Conservation (phyloP, 2,888 invertebrate species). For the Sepiola atlantica region DNA sequence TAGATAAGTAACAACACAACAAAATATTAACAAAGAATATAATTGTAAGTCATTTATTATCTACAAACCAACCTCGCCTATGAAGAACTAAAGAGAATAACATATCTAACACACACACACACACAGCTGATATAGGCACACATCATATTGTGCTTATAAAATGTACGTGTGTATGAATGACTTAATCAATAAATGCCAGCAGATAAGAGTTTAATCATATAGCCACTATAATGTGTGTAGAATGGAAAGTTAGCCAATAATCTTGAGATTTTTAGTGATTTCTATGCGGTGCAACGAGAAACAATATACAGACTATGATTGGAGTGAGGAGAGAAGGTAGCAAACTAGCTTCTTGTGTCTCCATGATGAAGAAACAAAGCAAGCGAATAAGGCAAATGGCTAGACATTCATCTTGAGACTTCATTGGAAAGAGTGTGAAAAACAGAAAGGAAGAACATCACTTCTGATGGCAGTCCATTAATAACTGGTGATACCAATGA, state of each 20-base stretch:
- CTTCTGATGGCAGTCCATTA: neutral
- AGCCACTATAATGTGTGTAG: neutral
- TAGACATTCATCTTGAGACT: neutral
- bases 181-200: slow-evolving; percentile 11
- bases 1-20: neutral
- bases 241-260: slow-evolving; percentile 13
- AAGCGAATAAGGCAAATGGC: slow-evolving; percentile 4
- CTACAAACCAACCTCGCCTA: neutral
- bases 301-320: neutral
- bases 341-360: neutral
- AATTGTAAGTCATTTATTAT: slow-evolving; percentile 32
- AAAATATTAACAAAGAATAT: neutral
- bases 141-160: neutral
- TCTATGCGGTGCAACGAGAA: neutral
- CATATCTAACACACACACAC: neutral
- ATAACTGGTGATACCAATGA: neutral
- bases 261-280: neutral
- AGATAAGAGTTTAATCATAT: slow-evolving; percentile 21
- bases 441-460: neutral
- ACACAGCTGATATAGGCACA: neutral
- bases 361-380: neutral
- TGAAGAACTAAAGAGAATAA: neutral
- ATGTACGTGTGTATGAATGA: neutral
- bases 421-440: neutral
- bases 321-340: neutral